A percentile compares a stretch with the other conserved stretches of the same genome.
Conservation (phyloP, 2,113 vertebrate species). For the Onychostruthus taczanowskii region DNA sequence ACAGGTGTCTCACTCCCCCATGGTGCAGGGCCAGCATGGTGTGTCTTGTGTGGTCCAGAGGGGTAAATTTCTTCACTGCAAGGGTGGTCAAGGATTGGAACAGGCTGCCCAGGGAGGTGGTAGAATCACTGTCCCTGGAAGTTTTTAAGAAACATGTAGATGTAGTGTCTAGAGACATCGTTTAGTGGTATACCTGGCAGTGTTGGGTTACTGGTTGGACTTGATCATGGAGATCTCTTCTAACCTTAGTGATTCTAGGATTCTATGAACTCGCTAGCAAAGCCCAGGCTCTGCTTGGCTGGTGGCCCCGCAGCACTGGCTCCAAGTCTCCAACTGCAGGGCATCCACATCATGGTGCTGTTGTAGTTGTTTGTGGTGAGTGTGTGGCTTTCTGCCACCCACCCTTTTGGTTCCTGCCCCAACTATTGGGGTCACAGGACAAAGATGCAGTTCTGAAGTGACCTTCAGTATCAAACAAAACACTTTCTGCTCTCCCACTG, state of each 20-base stretch:
- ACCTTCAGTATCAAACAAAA: not conserved
- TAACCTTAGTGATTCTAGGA: not conserved
- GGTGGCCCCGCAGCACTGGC: rapidly evolving
- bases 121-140: not conserved
- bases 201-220: not conserved
- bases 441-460: not conserved
- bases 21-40: rapidly evolving
- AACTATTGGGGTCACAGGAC: not conserved
- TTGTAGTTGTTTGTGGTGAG: not conserved
- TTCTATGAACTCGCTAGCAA: rapidly evolving
- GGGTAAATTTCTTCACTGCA: not conserved
- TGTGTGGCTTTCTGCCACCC: rapidly evolving
- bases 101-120: not conserved
- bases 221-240: not conserved
- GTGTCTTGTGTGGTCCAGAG: not conserved
- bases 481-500: not conserved
- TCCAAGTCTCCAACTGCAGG: rapidly evolving
- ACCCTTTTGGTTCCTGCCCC: not conserved
- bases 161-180: not conserved
- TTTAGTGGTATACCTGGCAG: not conserved
- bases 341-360: rapidly evolving
- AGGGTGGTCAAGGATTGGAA: not conserved
- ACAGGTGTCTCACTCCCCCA: not conserved
- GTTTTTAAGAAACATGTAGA: not conserved
- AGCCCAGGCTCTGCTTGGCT: not conserved